Evolutionary conservation across 2,888 invertebrate species (phyloP).

Genomic region (Aphodius granarius): DNA sequence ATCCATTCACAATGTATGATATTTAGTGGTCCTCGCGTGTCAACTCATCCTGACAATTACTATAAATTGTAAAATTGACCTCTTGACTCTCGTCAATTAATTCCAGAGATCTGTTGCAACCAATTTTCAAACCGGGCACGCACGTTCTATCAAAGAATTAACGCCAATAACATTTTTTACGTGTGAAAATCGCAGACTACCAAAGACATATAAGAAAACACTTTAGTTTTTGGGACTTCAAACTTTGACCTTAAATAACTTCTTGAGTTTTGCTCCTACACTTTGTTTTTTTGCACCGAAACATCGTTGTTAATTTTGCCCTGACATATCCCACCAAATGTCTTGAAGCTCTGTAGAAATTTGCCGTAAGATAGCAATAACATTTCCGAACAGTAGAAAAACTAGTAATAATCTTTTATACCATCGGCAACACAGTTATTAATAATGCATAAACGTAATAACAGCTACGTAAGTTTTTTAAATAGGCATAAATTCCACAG

Average conservation of each 20-base stretch:
- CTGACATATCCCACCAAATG: too few species aligned
- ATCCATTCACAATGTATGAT: not conserved
- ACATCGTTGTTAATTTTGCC: too few species aligned
- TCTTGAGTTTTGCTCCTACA: too few species aligned
- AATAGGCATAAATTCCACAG: not conserved
- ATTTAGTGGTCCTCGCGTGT: not conserved
- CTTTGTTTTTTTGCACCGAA: too few species aligned
- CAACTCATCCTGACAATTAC: constrained; percentile 25
- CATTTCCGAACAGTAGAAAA: too few species aligned
- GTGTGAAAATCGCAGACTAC: not conserved
- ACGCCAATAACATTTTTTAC: not conserved
- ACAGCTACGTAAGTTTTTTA: not conserved
- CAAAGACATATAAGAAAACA: not conserved
- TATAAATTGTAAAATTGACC: constrained; percentile 36
- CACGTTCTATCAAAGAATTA: not conserved
- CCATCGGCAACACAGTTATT: not conserved
- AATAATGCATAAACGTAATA: not conserved
- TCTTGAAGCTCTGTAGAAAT: too few species aligned
- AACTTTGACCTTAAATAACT: too few species aligned
- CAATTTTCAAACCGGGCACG: constrained; percentile 15
- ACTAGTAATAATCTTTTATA: too few species aligned
- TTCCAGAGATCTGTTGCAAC: constrained; percentile 16
- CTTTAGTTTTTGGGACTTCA: too few species aligned
- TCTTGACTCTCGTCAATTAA: constrained; percentile 13
- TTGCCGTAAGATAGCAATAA: too few species aligned